Conservation (phyloP, 2,113 vertebrate genomes). For the Caretta caretta region DNA sequence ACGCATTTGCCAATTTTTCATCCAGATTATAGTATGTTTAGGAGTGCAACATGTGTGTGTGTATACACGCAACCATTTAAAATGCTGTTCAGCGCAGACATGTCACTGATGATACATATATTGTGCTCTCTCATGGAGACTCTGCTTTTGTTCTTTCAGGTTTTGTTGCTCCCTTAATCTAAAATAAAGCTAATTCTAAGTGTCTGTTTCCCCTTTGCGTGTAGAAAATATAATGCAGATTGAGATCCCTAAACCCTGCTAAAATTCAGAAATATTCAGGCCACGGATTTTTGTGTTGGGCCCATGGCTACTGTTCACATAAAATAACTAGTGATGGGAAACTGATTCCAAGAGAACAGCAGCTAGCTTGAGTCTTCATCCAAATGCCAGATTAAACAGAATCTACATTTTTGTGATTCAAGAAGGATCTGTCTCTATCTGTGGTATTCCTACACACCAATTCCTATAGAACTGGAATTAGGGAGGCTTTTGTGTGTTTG, state of each 20-base stretch:
- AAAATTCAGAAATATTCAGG: neutral
- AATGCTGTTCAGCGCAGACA: neutral
- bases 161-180: neutral
- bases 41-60: rapidly evolving
- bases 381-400: neutral
- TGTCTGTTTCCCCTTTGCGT: neutral
- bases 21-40: neutral
- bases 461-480: neutral
- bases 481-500: neutral
- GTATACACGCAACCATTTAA: neutral
- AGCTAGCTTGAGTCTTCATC: neutral
- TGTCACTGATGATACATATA: neutral
- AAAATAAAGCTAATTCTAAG: neutral
- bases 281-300: neutral
- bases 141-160: neutral
- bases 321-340: neutral
- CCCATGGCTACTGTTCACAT: neutral
- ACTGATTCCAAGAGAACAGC: neutral
- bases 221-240: neutral
- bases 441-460: neutral
- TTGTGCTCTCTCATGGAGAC: rapidly evolving
- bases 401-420: neutral
- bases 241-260: neutral
- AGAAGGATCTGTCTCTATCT: neutral
- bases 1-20: neutral